Percentiles rank a stretch among this genome's conserved stretches.
phyloP scores from a whole-genome alignment of 2,113 vertebrate species.

The Chiloscyllium plagiosum region DNA sequence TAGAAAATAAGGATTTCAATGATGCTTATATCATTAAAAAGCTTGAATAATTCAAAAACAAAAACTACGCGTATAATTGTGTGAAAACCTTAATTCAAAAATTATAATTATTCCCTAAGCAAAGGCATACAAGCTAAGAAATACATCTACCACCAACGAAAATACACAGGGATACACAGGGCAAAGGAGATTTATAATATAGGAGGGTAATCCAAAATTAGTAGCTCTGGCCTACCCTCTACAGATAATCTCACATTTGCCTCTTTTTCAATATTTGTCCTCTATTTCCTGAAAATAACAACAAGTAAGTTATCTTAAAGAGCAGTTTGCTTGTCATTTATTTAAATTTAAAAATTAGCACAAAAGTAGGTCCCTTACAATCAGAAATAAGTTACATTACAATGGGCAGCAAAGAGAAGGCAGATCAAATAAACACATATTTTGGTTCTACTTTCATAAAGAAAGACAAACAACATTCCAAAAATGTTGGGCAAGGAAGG shows the following conservation, averaged over 20 bases:
- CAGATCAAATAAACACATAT: no score
- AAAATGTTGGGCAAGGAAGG: no score
- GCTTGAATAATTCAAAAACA: background rate
- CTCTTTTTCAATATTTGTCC: background rate
- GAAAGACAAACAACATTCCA: no score
- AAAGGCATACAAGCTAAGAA: background rate
- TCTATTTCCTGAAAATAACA: background rate
- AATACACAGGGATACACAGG: background rate
- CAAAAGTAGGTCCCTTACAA: no score
- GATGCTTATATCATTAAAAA: background rate
- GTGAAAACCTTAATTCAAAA: background rate
- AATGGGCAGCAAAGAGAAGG: no score
- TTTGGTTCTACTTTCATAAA: no score
- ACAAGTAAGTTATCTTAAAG: background rate
- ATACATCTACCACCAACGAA: background rate
- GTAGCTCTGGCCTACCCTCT: background rate
- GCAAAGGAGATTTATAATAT: background rate
- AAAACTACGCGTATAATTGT: background rate
- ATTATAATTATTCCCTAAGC: background rate
- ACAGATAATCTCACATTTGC: background rate
- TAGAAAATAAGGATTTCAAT: background rate
- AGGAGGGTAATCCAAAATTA: background rate
- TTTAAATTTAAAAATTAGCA: background rate
- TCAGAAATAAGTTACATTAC: no score
- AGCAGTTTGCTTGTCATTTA: background rate